Conservation (phyloP, 2,888 invertebrate species). For the Poecilus cupreus region DNA sequence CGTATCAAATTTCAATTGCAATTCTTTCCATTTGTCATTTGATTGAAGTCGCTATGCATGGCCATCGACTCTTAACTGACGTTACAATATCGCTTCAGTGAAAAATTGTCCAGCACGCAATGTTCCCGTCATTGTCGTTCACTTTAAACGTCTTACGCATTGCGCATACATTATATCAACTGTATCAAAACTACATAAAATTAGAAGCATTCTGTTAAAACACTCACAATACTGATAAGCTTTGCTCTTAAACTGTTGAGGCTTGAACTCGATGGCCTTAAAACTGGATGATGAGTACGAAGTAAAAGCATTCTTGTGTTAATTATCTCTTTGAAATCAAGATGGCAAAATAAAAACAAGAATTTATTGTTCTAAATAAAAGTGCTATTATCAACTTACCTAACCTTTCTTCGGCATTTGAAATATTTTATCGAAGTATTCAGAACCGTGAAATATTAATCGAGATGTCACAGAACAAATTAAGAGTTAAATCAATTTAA, state of each 20-base stretch:
- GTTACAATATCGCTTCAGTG: slow-evolving; percentile 62
- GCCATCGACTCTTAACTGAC: slow-evolving; percentile 63
- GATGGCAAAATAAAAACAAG: slow-evolving; percentile 17
- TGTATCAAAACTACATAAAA: slow-evolving; percentile 31
- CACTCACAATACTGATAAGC: not conserved
- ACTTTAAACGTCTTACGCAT: slow-evolving; percentile 6
- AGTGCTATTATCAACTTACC: not conserved
- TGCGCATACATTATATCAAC: slow-evolving; percentile 34
- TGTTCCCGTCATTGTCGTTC: slow-evolving; percentile 18
- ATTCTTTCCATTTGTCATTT: slow-evolving; percentile 60
- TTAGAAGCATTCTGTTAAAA: slow-evolving; percentile 3
- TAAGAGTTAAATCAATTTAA: slow-evolving; percentile 39
- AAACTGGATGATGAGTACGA: slow-evolving; percentile 1
- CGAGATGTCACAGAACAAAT: slow-evolving; percentile 34
- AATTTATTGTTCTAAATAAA: not conserved
- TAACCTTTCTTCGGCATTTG: not conserved
- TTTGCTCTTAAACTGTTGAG: not conserved
- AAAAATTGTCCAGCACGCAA: slow-evolving; percentile 61
- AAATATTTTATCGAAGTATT: slow-evolving; percentile 16
- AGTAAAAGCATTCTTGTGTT: slow-evolving; percentile 51
- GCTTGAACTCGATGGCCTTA: not conserved
- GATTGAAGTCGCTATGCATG: slow-evolving; percentile 63
- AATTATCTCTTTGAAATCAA: slow-evolving; percentile 32
- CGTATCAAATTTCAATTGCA: slow-evolving; percentile 63
- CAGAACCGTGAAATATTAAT: slow-evolving; percentile 25